Evolutionary conservation across 2,797 vertebrate genomes (phyloP).

Genomic region (Crax fasciolata): DNA sequence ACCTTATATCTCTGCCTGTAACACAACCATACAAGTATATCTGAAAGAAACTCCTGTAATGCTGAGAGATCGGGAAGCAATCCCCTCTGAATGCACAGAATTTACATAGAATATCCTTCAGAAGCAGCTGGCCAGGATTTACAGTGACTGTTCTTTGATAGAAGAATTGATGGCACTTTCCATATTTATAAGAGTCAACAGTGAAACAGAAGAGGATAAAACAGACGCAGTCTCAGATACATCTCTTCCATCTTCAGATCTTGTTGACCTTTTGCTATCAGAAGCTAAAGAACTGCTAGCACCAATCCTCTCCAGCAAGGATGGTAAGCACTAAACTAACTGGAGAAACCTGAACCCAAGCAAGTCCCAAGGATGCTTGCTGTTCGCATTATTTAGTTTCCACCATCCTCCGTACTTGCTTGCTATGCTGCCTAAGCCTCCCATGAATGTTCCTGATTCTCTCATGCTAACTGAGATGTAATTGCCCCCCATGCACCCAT

Average conservation of each 20-base stretch:
- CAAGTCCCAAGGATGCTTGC: neutral
- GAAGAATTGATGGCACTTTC: conserved; percentile 55
- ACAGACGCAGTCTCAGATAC: conserved; percentile 44
- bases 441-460: neutral
- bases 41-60: neutral
- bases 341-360: neutral
- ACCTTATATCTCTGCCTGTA: neutral
- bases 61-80: neutral
- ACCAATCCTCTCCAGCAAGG: conserved; percentile 34
- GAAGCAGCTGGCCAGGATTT: conserved; percentile 22
- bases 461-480: neutral
- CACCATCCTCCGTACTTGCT: neutral
- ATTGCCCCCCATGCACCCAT: neutral
- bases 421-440: neutral
- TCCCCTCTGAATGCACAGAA: neutral
- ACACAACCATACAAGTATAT: neutral
- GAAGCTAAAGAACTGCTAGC: conserved; percentile 89
- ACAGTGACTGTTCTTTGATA: neutral
- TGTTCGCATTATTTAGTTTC: neutral
- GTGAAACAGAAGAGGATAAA: conserved; percentile 67
- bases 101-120: neutral
- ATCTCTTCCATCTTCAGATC: conserved; percentile 80
- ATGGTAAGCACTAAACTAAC: conserved; percentile 38
- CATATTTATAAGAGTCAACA: conserved; percentile 48
- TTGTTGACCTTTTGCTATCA: conserved; percentile 84